Evolutionary conservation across 2,888 invertebrate species (phyloP).

Genomic region (Rhamphomyia laevipes): DNA sequence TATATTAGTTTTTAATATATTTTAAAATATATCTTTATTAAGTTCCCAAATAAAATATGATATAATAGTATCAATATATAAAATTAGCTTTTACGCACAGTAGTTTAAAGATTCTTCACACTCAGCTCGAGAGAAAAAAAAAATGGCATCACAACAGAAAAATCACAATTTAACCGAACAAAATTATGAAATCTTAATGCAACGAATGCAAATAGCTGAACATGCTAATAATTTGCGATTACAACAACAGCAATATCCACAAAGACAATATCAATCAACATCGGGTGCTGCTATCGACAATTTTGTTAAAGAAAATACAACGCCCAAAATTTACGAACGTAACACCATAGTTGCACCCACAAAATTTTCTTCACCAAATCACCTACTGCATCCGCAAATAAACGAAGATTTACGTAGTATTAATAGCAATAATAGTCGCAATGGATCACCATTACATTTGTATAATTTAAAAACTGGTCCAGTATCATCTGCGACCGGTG

Average conservation of each 20-base stretch:
- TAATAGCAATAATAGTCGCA: constrained; percentile 36
- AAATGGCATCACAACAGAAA: constrained; percentile 15
- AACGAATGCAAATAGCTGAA: constrained; percentile 27
- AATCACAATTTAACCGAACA: constrained; percentile 19
- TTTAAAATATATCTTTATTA: no score
- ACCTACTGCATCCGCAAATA: constrained; percentile 18
- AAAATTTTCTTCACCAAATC: constrained; percentile 65
- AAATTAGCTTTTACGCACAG: no score
- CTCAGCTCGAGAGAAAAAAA: not conserved
- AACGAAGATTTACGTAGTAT: constrained; percentile 19
- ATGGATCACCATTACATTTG: constrained; percentile 36
- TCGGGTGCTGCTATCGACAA: constrained; percentile 54
- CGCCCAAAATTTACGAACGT: constrained; percentile 50
- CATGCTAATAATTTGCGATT: not conserved
- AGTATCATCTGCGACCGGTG: not conserved
- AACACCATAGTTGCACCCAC: constrained; percentile 65
- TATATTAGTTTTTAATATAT: no score
- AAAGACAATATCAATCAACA: constrained; percentile 25
- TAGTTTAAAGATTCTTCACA: no score
- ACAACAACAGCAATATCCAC: constrained; percentile 21
- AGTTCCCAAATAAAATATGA: no score
- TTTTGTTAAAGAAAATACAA: constrained; percentile 46
- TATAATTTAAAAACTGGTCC: constrained; percentile 19
- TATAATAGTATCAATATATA: no score
- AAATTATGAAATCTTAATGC: constrained; percentile 31